Conservation (phyloP, 2,113 vertebrate species). For the Stigmatopora nigra region DNA sequence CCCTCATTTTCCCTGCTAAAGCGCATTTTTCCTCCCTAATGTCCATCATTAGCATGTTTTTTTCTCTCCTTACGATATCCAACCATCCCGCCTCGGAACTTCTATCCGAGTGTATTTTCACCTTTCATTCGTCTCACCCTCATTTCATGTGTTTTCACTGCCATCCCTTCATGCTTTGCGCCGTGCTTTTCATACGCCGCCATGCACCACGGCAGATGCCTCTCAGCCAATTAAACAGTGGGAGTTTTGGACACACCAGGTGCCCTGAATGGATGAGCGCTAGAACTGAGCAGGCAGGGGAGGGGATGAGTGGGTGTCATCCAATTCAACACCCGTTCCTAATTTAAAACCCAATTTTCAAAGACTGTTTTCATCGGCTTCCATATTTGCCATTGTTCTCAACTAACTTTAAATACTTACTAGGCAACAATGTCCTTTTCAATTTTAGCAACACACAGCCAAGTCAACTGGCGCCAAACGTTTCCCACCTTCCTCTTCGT, state of each 20-base stretch:
- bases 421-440: slow-evolving; percentile 8
- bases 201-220: slow-evolving; percentile 38
- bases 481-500: slow-evolving; percentile 4
- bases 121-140: neutral
- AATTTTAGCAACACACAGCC: slow-evolving; percentile 10
- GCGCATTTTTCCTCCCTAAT: neutral
- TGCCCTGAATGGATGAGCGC: slow-evolving; percentile 48
- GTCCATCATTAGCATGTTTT: slow-evolving; percentile 7
- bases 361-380: neutral
- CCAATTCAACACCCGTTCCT: slow-evolving; percentile 36
- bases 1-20: slow-evolving; percentile 2
- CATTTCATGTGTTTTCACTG: neutral
- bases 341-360: slow-evolving; percentile 3
- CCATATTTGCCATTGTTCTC: neutral
- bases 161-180: slow-evolving; percentile 10
- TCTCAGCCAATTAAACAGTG: slow-evolving; percentile 57
- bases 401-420: slow-evolving; percentile 28
- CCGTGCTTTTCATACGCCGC: slow-evolving; percentile 27
- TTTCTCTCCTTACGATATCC: neutral
- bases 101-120: neutral
- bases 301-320: slow-evolving; percentile 16
- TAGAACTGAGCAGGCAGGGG: slow-evolving; percentile 33
- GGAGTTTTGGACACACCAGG: slow-evolving; percentile 57
- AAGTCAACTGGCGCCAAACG: slow-evolving; percentile 13
- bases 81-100: neutral